Evolutionary conservation across 2,797 vertebrate genomes (phyloP).

Genomic region (Halcyon leucocephala): DNA sequence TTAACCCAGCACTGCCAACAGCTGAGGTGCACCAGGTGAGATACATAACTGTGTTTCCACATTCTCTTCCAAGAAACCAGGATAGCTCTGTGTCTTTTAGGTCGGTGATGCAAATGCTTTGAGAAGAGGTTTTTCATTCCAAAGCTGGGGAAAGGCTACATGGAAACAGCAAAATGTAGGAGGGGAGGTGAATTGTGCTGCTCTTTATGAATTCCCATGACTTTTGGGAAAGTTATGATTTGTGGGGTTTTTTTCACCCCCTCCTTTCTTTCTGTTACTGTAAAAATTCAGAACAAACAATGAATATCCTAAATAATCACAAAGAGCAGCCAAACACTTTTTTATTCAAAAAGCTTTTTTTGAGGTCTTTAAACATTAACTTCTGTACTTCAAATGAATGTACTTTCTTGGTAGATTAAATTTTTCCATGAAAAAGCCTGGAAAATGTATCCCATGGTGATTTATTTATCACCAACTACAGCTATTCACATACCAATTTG

Average conservation of each 20-base stretch:
- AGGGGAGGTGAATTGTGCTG: not conserved
- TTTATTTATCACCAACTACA: not conserved
- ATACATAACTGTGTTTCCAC: not conserved
- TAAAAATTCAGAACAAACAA: not conserved
- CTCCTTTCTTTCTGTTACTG: not conserved
- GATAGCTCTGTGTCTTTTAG: not conserved
- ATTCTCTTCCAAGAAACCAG: not conserved
- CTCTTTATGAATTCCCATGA: not conserved
- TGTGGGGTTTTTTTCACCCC: fast-evolving
- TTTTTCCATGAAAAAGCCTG: not conserved
- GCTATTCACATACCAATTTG: not conserved
- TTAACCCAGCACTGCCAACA: not conserved
- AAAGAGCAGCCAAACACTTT: not conserved
- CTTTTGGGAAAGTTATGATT: not conserved
- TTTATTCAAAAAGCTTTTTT: not conserved
- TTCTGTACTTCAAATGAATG: not conserved
- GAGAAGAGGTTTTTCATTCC: not conserved
- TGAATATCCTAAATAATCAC: not conserved
- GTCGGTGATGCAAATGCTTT: not conserved
- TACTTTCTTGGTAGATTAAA: not conserved
- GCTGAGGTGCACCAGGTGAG: not conserved
- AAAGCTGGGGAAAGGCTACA: not conserved
- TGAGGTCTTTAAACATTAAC: not conserved
- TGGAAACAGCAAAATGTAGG: not conserved
- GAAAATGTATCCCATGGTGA: not conserved